phyloP scores from a whole-genome alignment of 1,140 invertebrate species.

The Rhyzopertha dominica region DNA sequence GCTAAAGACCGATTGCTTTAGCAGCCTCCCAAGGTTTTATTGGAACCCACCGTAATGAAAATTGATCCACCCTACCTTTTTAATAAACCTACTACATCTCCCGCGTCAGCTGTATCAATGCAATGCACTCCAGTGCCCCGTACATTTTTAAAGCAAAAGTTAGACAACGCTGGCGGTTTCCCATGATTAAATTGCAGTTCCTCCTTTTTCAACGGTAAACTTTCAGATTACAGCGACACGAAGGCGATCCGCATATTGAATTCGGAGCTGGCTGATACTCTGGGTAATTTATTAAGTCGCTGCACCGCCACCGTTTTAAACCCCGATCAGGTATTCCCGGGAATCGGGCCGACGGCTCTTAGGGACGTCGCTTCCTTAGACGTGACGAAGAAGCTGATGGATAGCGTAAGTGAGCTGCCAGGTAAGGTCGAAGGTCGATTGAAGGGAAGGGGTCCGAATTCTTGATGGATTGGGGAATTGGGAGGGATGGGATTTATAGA shows the following conservation, averaged over 20 bases:
- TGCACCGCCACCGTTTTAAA: constrained; percentile 74
- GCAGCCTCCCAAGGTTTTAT: too few relatives aligned
- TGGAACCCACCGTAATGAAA: too few relatives aligned
- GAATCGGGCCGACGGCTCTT: constrained; percentile 49
- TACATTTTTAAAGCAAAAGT: too few relatives aligned
- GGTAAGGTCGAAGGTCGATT: constrained; percentile 50
- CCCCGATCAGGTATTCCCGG: constrained; percentile 67
- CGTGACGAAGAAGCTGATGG: constrained; percentile 52
- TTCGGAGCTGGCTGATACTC: constrained; percentile 84
- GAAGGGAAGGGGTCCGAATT: too few relatives aligned
- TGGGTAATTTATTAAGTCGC: constrained; percentile 87
- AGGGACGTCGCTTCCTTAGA: constrained; percentile 43
- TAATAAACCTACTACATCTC: too few relatives aligned
- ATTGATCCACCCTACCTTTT: too few relatives aligned
- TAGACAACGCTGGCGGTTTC: neutral
- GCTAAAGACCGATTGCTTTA: too few relatives aligned
- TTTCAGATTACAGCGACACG: constrained; percentile 77
- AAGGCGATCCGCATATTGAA: constrained; percentile 79
- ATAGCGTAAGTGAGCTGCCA: constrained; percentile 52
- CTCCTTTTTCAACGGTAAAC: too few relatives aligned
- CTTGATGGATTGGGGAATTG: too few relatives aligned
- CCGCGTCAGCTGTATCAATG: too few relatives aligned
- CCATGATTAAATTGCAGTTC: constrained; percentile 8
- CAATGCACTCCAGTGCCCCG: too few relatives aligned
- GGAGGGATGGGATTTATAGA: too few relatives aligned